These are phyloP conservation scores for Phalanger gymnotis DNA, from an alignment of 2,797 vertebrate genomes.

Conservation along the genomic window DNA sequence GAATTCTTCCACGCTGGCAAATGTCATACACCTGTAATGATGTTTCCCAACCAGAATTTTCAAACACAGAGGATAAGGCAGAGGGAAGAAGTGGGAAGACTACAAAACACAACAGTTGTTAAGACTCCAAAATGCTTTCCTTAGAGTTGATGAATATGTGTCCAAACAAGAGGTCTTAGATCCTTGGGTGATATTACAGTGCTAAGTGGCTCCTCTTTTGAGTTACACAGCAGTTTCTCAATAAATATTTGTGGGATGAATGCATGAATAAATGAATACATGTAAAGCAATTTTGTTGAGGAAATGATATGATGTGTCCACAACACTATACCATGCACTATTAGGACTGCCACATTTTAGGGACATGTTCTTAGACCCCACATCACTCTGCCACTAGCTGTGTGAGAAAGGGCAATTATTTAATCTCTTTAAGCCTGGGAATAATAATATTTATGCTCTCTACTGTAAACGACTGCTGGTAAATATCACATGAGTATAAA, in stretches of 20 bases:
- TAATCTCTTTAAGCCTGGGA: neutral
- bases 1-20: neutral
- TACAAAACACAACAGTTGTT: neutral
- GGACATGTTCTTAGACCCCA: neutral
- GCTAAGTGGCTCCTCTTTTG: neutral
- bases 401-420: neutral
- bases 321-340: neutral
- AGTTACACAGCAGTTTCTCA: neutral
- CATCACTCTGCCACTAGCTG: neutral
- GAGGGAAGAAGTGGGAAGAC: neutral
- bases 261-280: neutral
- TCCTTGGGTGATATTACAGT: neutral
- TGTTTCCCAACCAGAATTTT: neutral
- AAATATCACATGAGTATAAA: neutral
- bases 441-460: neutral
- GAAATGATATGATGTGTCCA: neutral
- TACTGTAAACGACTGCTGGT: neutral
- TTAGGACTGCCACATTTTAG: neutral
- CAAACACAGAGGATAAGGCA: neutral
- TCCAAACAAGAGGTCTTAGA: neutral
- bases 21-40: neutral
- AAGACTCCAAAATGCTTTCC: slow-evolving; percentile 27
- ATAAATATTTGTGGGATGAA: slow-evolving; percentile 7
- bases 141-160: neutral
- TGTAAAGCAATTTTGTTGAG: neutral